Percentiles rank a stretch among this genome's conserved stretches.
phyloP scores from a whole-genome alignment of 2,113 vertebrate species.

The Lonchura striata region DNA sequence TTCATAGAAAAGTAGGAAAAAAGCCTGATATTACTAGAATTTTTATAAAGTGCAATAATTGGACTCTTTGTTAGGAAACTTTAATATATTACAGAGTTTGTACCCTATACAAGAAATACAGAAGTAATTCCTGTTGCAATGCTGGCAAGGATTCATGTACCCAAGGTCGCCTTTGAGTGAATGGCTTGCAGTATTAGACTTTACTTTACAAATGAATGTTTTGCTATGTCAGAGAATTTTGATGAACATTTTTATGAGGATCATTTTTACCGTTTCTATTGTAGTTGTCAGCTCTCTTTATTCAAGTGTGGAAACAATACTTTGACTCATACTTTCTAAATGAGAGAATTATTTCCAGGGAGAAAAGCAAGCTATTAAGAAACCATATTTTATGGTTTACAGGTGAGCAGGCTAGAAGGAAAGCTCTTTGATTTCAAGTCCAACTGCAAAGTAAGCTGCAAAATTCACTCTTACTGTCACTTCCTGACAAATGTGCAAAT shows the following conservation, averaged over 20 bases:
- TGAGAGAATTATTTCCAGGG: constrained; percentile 43
- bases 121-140: constrained; percentile 31
- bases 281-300: constrained; percentile 59
- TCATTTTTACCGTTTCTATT: constrained; percentile 75
- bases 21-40: constrained; percentile 65
- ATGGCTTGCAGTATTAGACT: constrained; percentile 47
- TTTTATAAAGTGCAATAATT: constrained; percentile 74
- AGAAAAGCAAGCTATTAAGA: constrained; percentile 31
- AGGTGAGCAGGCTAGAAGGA: constrained; percentile 18
- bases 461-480: constrained; percentile 27
- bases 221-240: constrained; percentile 73
- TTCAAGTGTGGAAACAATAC: constrained; percentile 52
- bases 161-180: constrained; percentile 20
- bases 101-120: constrained; percentile 43
- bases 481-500: constrained; percentile 53
- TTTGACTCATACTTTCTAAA: constrained; percentile 60
- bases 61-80: constrained; percentile 69
- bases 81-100: constrained; percentile 64
- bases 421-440: constrained; percentile 28
- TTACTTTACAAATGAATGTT: constrained; percentile 70
- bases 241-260: constrained; percentile 72
- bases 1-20: constrained; percentile 63
- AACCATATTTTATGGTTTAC: background rate
- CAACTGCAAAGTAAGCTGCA: constrained; percentile 37
- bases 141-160: constrained; percentile 25